Conservation (phyloP, 2,797 vertebrate species). For the Acomys russatus region DNA sequence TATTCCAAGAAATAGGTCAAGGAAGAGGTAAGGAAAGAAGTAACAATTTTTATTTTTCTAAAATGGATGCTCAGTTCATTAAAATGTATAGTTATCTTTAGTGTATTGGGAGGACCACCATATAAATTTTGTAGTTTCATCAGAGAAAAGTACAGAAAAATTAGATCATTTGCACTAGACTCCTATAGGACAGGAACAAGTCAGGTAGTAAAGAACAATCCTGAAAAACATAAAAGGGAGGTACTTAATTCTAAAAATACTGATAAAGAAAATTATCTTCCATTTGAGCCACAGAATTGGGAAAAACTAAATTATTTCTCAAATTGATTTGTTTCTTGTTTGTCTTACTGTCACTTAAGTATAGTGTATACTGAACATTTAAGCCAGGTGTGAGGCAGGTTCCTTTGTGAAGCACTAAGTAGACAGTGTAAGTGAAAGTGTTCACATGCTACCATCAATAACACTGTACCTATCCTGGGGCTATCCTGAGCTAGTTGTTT, state of each 20-base stretch:
- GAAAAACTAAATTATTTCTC: neutral
- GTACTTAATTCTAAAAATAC: neutral
- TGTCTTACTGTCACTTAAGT: neutral
- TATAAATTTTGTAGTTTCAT: neutral
- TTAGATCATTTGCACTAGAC: neutral
- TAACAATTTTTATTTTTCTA: neutral
- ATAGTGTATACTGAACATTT: neutral
- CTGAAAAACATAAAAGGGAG: neutral
- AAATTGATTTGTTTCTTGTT: neutral
- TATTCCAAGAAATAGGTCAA: neutral
- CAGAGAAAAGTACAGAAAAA: neutral
- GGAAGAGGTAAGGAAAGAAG: neutral
- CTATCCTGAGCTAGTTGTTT: no score
- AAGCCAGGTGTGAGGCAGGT: neutral
- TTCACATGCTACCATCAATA: no score
- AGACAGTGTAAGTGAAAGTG: neutral
- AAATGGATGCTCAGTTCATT: neutral
- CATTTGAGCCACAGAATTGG: no score
- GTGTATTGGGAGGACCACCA: rapidly evolving
- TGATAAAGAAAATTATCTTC: neutral
- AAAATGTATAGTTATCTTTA: neutral
- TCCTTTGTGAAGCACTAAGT: neutral
- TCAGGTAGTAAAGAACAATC: neutral
- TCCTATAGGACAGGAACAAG: no score
- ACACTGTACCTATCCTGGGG: no score